Evolutionary conservation across 1,140 invertebrate species (phyloP).

Genomic region (Ridgeia piscesae): DNA sequence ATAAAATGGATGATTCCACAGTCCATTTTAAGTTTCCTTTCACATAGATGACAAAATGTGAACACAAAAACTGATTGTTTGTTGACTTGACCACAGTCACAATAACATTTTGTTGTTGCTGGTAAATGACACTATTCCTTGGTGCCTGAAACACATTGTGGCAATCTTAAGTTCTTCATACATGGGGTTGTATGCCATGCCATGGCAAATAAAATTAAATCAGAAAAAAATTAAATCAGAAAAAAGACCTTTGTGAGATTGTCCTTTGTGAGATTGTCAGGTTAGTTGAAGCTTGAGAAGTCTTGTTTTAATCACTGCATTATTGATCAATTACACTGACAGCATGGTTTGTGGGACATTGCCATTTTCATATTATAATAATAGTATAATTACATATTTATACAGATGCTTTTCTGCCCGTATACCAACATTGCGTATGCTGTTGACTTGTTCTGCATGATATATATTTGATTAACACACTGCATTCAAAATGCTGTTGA

Average conservation of each 20-base stretch:
- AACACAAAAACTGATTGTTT: not conserved
- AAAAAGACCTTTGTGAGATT: not conserved
- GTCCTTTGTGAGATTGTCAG: not conserved
- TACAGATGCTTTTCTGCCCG: not conserved
- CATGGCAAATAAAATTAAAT: not conserved
- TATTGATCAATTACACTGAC: not conserved
- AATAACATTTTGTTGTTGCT: not conserved
- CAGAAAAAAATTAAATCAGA: not conserved
- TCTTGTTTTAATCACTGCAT: not conserved
- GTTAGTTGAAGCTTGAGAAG: not conserved
- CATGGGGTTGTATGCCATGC: not conserved
- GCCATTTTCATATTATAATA: not conserved
- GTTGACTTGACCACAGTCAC: not conserved
- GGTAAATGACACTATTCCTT: not conserved
- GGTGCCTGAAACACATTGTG: not conserved
- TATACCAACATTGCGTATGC: not conserved
- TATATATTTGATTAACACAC: not conserved
- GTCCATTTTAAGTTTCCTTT: not conserved
- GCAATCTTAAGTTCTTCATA: no score
- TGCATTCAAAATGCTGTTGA: not conserved
- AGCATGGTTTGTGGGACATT: not conserved
- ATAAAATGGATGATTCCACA: not conserved
- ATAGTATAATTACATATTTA: not conserved
- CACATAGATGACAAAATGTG: not conserved
- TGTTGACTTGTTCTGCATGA: not conserved